Conservation (phyloP, 2,113 vertebrate species). For the Otocyon megalotis region DNA sequence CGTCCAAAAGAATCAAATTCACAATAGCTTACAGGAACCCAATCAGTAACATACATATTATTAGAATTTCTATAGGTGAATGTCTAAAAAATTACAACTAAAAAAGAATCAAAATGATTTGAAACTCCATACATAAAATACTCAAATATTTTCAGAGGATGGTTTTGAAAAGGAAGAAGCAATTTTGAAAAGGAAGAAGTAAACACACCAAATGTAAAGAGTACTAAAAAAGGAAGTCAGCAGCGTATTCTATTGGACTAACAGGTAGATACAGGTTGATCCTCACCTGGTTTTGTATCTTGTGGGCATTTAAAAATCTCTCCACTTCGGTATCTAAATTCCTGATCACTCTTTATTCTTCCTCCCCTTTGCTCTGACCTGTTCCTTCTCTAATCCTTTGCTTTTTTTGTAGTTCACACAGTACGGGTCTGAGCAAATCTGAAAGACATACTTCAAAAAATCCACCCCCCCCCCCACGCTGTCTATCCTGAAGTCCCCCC, state of each 20-base stretch:
- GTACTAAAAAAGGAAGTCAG: not conserved
- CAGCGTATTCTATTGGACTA: not conserved
- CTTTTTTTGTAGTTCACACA: not conserved
- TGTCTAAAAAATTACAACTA: not conserved
- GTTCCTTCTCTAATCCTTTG: not conserved
- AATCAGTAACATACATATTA: not conserved
- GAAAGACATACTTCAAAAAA: not conserved
- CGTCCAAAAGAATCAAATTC: not conserved
- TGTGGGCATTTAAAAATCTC: not conserved
- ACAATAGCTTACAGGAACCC: not conserved
- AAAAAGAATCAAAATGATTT: constrained; percentile 22
- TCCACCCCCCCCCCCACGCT: not conserved
- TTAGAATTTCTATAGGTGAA: not conserved
- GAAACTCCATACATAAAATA: not conserved
- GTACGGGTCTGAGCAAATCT: not conserved
- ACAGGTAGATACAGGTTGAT: not conserved
- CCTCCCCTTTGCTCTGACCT: accelerated
- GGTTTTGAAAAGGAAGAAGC: not conserved
- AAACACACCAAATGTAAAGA: not conserved
- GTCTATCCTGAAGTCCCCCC: not conserved
- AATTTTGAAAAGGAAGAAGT: not conserved
- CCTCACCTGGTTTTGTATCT: not conserved
- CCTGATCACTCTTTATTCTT: not conserved
- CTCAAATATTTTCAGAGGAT: not conserved
- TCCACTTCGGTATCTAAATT: not conserved